Percentiles rank a stretch among this genome's conserved stretches.
Conservation (phyloP, 2,113 vertebrate species). For the Kryptolebias marmoratus region DNA sequence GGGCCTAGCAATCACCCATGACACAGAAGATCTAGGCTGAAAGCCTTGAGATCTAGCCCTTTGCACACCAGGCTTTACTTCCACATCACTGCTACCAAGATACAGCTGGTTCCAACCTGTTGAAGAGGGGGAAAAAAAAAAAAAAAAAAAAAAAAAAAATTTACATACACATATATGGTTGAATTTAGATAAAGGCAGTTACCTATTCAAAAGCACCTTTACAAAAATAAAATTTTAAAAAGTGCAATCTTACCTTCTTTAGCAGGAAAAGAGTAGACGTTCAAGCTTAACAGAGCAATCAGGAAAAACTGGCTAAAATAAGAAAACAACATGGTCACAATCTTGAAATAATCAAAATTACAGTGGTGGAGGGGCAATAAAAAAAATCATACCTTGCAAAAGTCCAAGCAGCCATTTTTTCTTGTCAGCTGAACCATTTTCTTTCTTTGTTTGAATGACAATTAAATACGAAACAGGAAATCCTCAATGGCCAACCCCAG, state of each 20-base stretch:
- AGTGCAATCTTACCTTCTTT: slow-evolving; percentile 12
- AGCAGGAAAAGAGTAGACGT: slow-evolving; percentile 26
- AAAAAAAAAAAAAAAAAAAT: background rate
- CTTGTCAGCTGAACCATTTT: slow-evolving; percentile 27
- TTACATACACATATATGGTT: no score
- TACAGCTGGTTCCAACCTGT: background rate
- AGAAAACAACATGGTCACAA: slow-evolving; percentile 12
- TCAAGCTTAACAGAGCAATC: slow-evolving; percentile 38
- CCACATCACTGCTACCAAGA: background rate
- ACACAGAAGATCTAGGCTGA: background rate
- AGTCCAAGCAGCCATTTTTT: slow-evolving; percentile 33
- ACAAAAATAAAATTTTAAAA: background rate
- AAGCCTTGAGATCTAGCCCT: background rate
- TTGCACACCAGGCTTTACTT: background rate
- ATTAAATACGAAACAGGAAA: slow-evolving; percentile 41
- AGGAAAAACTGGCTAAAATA: slow-evolving; percentile 42
- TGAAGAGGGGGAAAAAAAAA: background rate
- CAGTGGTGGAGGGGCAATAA: background rate
- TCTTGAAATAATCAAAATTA: background rate
- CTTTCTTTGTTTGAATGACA: background rate
- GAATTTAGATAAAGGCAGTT: no score
- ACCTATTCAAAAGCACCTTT: no score
- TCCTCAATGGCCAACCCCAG: slow-evolving; percentile 16
- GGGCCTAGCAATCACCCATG: slow-evolving; percentile 2
- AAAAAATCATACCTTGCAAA: slow-evolving; percentile 28